A percentile compares a stretch with the other conserved stretches of the same genome.
phyloP scores from a whole-genome alignment of 92 coral and sea anemone genomes.

The Epizoanthus stellaris region DNA sequence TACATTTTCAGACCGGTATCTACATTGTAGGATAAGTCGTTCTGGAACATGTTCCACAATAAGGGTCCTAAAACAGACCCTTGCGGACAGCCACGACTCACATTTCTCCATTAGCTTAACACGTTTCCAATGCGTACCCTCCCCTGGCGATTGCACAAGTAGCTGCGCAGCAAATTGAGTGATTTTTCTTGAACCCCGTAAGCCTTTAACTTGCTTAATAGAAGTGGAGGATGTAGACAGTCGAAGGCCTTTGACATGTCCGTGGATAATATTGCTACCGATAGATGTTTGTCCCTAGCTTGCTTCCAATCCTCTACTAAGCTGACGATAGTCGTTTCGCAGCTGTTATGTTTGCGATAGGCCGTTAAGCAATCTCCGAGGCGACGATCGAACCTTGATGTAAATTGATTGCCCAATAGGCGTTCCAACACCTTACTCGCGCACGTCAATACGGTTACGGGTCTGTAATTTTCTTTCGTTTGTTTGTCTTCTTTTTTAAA shows the following conservation, averaged over 20 bases:
- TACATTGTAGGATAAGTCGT: constrained; percentile 42
- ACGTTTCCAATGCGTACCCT: constrained; percentile 55
- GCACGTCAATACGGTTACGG: constrained; percentile 27
- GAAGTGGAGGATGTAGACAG: constrained; percentile 39
- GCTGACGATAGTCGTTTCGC: constrained; percentile 30
- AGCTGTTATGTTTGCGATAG: constrained; percentile 40
- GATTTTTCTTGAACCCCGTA: constrained; percentile 56
- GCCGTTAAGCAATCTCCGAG: constrained; percentile 42
- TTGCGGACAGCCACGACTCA: constrained; percentile 60
- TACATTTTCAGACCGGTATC: constrained; percentile 47
- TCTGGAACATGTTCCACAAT: constrained; percentile 51
- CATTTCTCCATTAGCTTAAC: constrained; percentile 47
- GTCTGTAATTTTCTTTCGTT: constrained; percentile 27
- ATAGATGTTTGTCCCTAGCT: constrained; percentile 50
- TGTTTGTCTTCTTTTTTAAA: neutral
- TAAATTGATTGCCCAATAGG: constrained; percentile 4
- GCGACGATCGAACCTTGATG: constrained; percentile 10
- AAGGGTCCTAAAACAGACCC: constrained; percentile 51
- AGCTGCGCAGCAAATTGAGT: constrained; percentile 52
- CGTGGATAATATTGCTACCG: constrained; percentile 60
- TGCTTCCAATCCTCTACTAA: constrained; percentile 50
- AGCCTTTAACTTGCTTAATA: constrained; percentile 51
- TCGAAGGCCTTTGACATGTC: constrained; percentile 58
- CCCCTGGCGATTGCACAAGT: constrained; percentile 44
- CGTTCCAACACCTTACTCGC: constrained; percentile 21